phyloP scores from a whole-genome alignment of 2,888 invertebrate genomes.

The Aromia moschata region DNA sequence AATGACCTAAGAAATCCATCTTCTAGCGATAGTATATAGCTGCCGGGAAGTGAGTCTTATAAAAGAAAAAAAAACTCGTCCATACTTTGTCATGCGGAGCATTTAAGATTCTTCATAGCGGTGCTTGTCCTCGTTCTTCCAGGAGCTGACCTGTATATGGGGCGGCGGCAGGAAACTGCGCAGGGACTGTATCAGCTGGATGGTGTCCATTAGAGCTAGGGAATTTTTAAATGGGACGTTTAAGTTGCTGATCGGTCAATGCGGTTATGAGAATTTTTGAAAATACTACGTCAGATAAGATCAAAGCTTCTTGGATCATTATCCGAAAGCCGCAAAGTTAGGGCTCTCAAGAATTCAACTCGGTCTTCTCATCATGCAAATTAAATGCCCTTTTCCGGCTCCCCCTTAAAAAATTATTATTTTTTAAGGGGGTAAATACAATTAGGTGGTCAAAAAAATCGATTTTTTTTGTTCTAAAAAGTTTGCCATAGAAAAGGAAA shows the following conservation, averaged over 20 bases:
- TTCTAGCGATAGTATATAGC: constrained; percentile 29
- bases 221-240: too few relatives aligned
- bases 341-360: constrained; percentile 56
- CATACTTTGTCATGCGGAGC: not conserved
- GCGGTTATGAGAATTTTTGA: too few relatives aligned
- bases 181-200: constrained; percentile 85
- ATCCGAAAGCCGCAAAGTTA: constrained; percentile 50
- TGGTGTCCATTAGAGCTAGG: constrained; percentile 87
- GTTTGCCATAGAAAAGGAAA: too few relatives aligned
- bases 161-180: constrained; percentile 87
- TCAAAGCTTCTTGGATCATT: constrained; percentile 56
- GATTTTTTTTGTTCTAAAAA: too few relatives aligned
- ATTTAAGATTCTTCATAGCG: constrained; percentile 61
- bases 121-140: constrained; percentile 86
- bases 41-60: constrained; percentile 22
- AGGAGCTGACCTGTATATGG: constrained; percentile 87
- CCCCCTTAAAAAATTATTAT: too few relatives aligned
- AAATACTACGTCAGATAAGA: constrained; percentile 55
- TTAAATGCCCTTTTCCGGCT: too few relatives aligned
- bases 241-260: too few relatives aligned
- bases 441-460: too few relatives aligned
- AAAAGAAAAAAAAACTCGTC: not conserved
- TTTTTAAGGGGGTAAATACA: too few relatives aligned
- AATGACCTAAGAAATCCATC: constrained; percentile 25
- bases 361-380: constrained; percentile 53